Evolutionary conservation across 1,140 invertebrate genomes (phyloP).

Genomic region (Chlorops oryzae): DNA sequence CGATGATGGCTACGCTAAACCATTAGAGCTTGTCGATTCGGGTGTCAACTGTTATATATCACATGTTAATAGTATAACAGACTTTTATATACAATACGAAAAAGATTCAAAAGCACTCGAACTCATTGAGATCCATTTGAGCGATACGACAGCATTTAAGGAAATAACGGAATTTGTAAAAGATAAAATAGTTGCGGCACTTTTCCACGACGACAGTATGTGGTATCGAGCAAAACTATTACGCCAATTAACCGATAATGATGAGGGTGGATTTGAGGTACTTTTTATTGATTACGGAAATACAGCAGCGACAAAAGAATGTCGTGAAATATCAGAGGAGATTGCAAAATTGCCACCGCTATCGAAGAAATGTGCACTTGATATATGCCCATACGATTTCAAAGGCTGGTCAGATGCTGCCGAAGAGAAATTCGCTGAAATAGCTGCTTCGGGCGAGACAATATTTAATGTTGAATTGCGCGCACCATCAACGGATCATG

Average conservation of each 20-base stretch:
- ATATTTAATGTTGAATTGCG: conserved; percentile 59
- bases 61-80: conserved; percentile 59
- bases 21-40: conserved; percentile 49
- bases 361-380: conserved; percentile 58
- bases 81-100: conserved; percentile 68
- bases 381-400: conserved; percentile 56
- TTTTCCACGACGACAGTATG: conserved; percentile 60
- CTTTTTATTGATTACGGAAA: conserved; percentile 72
- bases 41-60: conserved; percentile 58
- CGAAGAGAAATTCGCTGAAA: conserved; percentile 57
- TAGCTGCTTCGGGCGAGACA: conserved; percentile 58
- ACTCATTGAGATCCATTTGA: conserved; percentile 56
- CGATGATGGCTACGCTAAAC: conserved; percentile 50
- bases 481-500: conserved; percentile 56
- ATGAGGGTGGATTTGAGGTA: conserved; percentile 61
- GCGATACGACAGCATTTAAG: conserved; percentile 27
- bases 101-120: conserved; percentile 57
- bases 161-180: conserved; percentile 43
- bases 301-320: conserved; percentile 54
- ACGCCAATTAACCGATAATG: conserved; percentile 52
- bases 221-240: conserved; percentile 67
- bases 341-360: conserved; percentile 55
- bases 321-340: conserved; percentile 58
- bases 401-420: conserved; percentile 58
- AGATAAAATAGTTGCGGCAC: conserved; percentile 60